phyloP scores from a whole-genome alignment of 2,113 vertebrate genomes.

The Rattus rattus region DNA sequence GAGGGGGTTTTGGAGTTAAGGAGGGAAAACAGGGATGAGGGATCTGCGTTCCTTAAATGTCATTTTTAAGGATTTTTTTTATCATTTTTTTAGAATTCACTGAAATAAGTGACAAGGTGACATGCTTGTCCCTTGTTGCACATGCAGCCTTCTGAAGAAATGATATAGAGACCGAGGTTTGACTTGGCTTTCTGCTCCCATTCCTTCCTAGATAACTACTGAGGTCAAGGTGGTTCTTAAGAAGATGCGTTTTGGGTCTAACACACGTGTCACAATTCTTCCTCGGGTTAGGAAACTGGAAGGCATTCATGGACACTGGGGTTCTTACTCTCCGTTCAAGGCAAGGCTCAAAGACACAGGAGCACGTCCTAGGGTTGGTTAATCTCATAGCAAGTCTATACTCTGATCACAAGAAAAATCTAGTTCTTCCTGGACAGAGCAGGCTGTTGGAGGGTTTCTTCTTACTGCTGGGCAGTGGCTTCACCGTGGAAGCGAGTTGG shows the following conservation, averaged over 20 bases:
- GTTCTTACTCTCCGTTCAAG: background rate
- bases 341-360: background rate
- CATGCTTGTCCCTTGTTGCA: background rate
- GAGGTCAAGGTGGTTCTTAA: background rate
- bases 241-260: background rate
- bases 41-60: background rate
- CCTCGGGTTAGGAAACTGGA: background rate
- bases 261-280: background rate
- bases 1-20: background rate
- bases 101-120: background rate
- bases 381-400: background rate
- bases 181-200: background rate
- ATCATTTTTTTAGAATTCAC: background rate
- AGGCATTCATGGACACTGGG: background rate
- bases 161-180: background rate
- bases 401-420: constrained; percentile 8
- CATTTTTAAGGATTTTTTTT: background rate
- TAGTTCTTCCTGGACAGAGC: background rate
- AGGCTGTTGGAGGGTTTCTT: background rate
- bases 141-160: background rate
- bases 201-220: background rate
- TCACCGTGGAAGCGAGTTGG: background rate
- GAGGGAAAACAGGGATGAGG: background rate
- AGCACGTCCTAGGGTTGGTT: background rate
- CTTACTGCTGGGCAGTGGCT: background rate